Conservation (phyloP, 1,140 invertebrate genomes). For the Saxidomus purpurata region DNA sequence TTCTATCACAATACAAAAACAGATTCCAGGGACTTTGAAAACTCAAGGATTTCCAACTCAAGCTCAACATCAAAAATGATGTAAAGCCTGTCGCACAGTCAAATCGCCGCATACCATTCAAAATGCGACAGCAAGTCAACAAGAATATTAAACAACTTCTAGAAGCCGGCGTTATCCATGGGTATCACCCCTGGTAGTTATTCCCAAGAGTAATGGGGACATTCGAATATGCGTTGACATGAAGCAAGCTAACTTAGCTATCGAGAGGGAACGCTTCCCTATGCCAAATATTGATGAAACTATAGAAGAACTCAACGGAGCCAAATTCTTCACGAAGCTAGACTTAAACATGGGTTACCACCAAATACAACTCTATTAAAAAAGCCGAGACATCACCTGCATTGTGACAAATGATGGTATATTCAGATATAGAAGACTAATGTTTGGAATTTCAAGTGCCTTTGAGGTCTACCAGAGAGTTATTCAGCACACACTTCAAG, state of each 20-base stretch:
- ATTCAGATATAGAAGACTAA: conserved; percentile 42
- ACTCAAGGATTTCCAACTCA: background rate
- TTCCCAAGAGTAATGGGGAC: conserved; percentile 42
- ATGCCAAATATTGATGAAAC: conserved; percentile 73
- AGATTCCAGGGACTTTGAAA: background rate
- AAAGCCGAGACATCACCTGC: conserved; percentile 67
- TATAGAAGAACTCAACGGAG: conserved; percentile 64
- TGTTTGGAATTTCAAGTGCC: conserved; percentile 58
- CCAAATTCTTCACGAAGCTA: conserved; percentile 59
- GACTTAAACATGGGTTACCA: conserved; percentile 73
- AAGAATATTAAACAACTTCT: background rate
- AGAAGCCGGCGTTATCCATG: conserved; percentile 15
- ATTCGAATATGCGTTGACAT: conserved; percentile 74
- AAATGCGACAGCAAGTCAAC: conserved; percentile 26
- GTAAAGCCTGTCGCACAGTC: background rate
- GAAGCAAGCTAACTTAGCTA: conserved; percentile 66
- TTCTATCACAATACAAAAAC: background rate
- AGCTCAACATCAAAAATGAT: background rate
- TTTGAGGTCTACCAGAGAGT: conserved; percentile 81
- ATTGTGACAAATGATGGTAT: conserved; percentile 71
- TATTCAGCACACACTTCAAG: conserved; percentile 57
- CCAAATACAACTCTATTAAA: conserved; percentile 69
- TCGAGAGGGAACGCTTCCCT: conserved; percentile 64
- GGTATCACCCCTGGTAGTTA: conserved; percentile 6
- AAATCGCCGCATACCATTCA: conserved; percentile 16